Evolutionary conservation across 2,888 invertebrate genomes (phyloP).

Genomic region (Netelia melanura): DNA sequence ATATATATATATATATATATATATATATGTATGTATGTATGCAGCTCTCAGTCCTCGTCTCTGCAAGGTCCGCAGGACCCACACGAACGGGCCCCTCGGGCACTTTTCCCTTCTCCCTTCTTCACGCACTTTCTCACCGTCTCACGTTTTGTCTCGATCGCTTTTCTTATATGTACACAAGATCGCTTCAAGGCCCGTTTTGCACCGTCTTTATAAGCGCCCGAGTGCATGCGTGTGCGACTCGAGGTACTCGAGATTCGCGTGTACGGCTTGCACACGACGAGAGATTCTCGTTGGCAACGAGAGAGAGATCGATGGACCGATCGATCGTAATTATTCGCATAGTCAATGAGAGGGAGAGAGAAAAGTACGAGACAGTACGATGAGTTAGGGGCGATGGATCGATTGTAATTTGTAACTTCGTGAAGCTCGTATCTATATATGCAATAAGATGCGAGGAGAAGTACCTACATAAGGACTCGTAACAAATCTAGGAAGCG

Average conservation of each 20-base stretch:
- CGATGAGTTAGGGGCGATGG: constrained; percentile 58
- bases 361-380: constrained; percentile 11
- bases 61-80: constrained; percentile 3
- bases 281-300: constrained; percentile 26
- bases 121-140: constrained; percentile 51
- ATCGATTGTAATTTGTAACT: constrained; percentile 60
- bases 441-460: constrained; percentile 32
- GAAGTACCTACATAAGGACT: background rate
- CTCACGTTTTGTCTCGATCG: constrained; percentile 54
- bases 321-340: constrained; percentile 65
- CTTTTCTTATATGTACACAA: constrained; percentile 53
- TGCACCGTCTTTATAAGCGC: constrained; percentile 44
- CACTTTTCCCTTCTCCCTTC: constrained; percentile 36
- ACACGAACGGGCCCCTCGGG: background rate
- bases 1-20: background rate
- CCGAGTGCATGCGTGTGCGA: background rate
- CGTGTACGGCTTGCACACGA: constrained; percentile 30
- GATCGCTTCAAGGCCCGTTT: constrained; percentile 56
- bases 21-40: constrained; percentile 1
- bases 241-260: background rate
- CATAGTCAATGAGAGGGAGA: constrained; percentile 34
- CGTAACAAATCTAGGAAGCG: background rate
- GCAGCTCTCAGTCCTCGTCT: constrained; percentile 40
- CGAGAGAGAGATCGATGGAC: constrained; percentile 62
- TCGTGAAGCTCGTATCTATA: constrained; percentile 20